Evolutionary conservation across 2,888 invertebrate species (phyloP).

Genomic region (Rhamnusium bicolor): DNA sequence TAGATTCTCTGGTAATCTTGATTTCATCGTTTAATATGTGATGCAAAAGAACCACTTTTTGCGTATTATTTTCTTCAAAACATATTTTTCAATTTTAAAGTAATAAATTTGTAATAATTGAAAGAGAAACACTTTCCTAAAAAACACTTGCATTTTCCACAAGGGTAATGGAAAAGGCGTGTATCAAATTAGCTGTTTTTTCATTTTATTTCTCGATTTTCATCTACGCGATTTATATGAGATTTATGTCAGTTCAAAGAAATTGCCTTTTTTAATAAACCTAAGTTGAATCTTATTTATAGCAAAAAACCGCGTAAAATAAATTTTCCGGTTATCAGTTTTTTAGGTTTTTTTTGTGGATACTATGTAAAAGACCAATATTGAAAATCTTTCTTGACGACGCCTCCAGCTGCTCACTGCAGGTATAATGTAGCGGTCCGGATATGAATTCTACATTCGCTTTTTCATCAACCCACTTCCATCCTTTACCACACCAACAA

Average conservation of each 20-base stretch:
- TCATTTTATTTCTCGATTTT: background rate
- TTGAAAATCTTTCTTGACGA: slow-evolving; percentile 63
- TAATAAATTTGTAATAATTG: too few species aligned
- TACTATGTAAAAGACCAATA: slow-evolving; percentile 56
- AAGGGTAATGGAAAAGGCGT: too few species aligned
- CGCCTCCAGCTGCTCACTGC: slow-evolving; percentile 63
- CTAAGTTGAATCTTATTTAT: slow-evolving; percentile 6
- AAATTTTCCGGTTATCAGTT: slow-evolving; percentile 32
- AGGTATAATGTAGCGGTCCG: slow-evolving; percentile 64
- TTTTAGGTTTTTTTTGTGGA: slow-evolving; percentile 37
- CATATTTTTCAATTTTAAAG: too few species aligned
- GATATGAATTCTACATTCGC: slow-evolving; percentile 65
- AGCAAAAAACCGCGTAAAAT: slow-evolving; percentile 17
- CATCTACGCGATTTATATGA: slow-evolving; percentile 2
- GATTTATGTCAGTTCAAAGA: slow-evolving; percentile 1
- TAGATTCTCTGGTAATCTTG: too few species aligned
- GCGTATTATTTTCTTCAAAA: too few species aligned
- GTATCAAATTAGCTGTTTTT: background rate
- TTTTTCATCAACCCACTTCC: slow-evolving; percentile 64
- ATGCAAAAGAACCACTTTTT: too few species aligned
- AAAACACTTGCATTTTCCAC: background rate
- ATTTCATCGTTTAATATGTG: too few species aligned
- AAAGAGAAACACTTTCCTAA: too few species aligned
- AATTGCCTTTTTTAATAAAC: slow-evolving; percentile 25
- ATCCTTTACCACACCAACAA: slow-evolving; percentile 51